phyloP scores from a whole-genome alignment of 2,797 vertebrate genomes.

The Karalla daura region DNA sequence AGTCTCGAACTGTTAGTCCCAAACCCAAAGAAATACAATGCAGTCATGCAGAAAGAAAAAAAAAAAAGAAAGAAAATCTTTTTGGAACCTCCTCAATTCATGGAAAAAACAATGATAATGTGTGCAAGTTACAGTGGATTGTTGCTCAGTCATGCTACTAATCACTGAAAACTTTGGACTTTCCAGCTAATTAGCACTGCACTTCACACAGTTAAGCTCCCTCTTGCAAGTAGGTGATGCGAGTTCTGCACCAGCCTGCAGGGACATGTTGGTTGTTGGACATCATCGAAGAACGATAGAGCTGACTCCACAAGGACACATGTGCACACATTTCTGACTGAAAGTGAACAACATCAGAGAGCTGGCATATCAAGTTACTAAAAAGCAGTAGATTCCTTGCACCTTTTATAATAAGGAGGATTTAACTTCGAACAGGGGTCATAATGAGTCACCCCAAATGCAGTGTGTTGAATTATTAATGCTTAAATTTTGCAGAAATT shows the following conservation, averaged over 20 bases:
- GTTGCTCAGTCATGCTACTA: background rate
- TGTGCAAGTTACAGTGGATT: background rate
- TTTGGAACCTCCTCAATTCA: no score
- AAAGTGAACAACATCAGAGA: conserved; percentile 12
- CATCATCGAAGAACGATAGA: no score
- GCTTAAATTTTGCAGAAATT: background rate
- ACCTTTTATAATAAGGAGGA: conserved; percentile 11
- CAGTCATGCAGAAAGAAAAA: background rate
- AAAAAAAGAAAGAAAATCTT: background rate
- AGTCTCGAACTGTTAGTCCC: background rate
- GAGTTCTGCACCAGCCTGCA: background rate
- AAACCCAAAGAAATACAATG: background rate
- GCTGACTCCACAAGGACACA: no score
- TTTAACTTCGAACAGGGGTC: conserved; percentile 1
- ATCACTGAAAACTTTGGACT: background rate
- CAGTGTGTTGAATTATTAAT: conserved; percentile 19
- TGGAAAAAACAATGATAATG: background rate
- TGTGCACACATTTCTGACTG: background rate
- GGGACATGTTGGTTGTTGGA: background rate
- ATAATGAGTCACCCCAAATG: conserved; percentile 9
- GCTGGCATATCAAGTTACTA: conserved; percentile 15
- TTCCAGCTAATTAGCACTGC: background rate
- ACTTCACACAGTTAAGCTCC: background rate
- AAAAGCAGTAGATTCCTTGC: conserved; percentile 18
- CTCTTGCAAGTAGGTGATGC: background rate